Percentiles rank a stretch among this genome's conserved stretches.
These are phyloP conservation scores for Cacajao melanocephalus DNA, from an alignment of 2,797 vertebrate genomes.

Conservation along the genomic window DNA sequence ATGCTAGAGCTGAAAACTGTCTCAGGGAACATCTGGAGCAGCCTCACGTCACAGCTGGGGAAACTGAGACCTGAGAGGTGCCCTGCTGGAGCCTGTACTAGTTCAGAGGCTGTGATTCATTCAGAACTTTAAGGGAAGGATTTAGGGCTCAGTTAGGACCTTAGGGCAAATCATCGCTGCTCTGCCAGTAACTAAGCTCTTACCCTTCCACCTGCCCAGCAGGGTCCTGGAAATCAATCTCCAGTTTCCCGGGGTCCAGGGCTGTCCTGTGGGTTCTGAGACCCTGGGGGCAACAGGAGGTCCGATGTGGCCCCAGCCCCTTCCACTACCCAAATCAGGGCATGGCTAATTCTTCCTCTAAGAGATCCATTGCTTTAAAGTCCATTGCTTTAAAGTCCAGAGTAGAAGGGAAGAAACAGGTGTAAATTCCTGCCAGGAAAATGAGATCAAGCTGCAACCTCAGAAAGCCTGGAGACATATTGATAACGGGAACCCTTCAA, in stretches of 20 bases:
- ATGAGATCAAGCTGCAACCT: neutral
- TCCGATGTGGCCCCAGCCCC: rapidly evolving
- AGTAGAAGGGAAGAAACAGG: neutral
- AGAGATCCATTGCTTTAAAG: neutral
- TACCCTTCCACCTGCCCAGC: neutral
- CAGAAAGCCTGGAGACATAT: neutral
- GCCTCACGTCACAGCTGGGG: neutral
- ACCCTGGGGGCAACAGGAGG: neutral
- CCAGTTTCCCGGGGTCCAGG: neutral
- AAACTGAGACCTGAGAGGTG: neutral
- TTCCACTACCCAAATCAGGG: neutral
- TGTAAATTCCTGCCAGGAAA: neutral
- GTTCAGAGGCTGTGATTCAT: neutral
- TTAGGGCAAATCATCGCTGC: no score
- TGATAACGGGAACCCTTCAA: neutral
- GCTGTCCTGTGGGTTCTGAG: neutral
- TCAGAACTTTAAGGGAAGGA: neutral
- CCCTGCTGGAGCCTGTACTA: neutral
- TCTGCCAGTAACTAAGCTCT: neutral
- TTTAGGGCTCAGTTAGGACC: neutral
- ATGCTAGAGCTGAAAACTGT: neutral
- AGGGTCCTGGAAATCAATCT: neutral
- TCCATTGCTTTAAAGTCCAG: neutral
- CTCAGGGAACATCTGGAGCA: neutral
- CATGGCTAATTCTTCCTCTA: neutral